These are phyloP conservation scores for Tipula confusa DNA, from an alignment of 2,888 invertebrate species.

Conservation along the genomic window DNA sequence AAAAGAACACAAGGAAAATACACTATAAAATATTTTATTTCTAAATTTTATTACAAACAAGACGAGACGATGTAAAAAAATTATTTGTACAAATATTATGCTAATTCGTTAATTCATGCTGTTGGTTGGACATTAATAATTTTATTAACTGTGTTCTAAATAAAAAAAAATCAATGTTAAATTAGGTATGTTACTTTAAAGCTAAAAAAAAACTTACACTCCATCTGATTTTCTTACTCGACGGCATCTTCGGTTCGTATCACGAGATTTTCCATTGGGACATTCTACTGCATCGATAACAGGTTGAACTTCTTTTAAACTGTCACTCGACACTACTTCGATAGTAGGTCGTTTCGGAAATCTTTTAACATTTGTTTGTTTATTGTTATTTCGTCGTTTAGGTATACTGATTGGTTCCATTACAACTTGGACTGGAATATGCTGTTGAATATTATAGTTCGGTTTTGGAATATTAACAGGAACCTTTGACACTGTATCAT, in stretches of 20 bases:
- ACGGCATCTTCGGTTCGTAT: conserved; percentile 47
- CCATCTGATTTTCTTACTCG: conserved; percentile 42
- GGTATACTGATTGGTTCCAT: conserved; percentile 32
- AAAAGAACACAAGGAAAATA: background rate
- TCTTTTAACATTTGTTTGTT: background rate
- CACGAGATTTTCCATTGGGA: conserved; percentile 43
- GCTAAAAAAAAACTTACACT: background rate
- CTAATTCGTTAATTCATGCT: background rate
- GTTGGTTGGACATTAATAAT: background rate
- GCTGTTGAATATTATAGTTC: background rate
- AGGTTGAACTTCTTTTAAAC: background rate
- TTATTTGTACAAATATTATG: background rate
- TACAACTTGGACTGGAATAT: conserved; percentile 34
- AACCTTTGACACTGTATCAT: background rate
- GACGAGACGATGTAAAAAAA: background rate
- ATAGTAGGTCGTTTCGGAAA: background rate
- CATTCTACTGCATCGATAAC: conserved; percentile 42
- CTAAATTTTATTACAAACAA: background rate
- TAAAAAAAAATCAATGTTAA: background rate
- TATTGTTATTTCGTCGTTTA: background rate
- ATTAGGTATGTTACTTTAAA: background rate
- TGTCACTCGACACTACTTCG: background rate
- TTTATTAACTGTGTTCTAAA: background rate
- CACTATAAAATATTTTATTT: background rate
- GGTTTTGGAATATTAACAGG: background rate